Evolutionary conservation across 2,888 invertebrate species (phyloP), one percentile per base, ranked within the genome.

Genomic region (Drosophila mayaguana): DNA sequence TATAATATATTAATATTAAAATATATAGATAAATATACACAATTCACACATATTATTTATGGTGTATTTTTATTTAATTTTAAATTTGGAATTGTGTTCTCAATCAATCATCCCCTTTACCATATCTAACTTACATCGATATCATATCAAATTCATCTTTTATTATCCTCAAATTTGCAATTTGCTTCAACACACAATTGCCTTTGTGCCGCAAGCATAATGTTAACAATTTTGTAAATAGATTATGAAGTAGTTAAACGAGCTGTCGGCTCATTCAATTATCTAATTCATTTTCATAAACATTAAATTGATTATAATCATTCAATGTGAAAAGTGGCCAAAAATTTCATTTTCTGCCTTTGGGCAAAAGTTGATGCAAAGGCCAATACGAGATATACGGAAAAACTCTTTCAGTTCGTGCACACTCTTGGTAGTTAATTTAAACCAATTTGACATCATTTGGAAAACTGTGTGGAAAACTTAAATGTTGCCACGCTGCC

Each of bases 361-460:
- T 53, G 22, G 36, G 38, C 16, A 43, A 63, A 75, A 70, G 45
- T 45, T 70, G 22, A 14, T 9, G 16, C 36, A 63, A 70, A 46
- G 60, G 43, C 64, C 56, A 40, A 53, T 69, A 22, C 38, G 59
- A 45, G 59, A 50, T 48, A 25, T 43, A 20, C 40, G n/a, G 16
- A 60, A 28, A 61, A 55, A 71, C 50, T 67, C 45, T 48, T 48
- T 57, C 54, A 54, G 28, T 22, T 25, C 55, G 28, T 18, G 42
- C 25, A 18, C 54, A 54, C 54, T 8, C 14, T 38, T 22, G 48
- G 22, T 46, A 72, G 66, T 79, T 77, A 71, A 78, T 75, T 75
- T 72, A 67, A 28, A 62, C 50, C 67, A 71, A 78, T 64, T 79
- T 64, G 75, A 75, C 71, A 66, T 63, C 50, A 63, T 71, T 78